A percentile compares a stretch with the other conserved stretches of the same genome.
phyloP scores from a whole-genome alignment of 2,113 vertebrate genomes.

The Formicarius rufipectus region DNA sequence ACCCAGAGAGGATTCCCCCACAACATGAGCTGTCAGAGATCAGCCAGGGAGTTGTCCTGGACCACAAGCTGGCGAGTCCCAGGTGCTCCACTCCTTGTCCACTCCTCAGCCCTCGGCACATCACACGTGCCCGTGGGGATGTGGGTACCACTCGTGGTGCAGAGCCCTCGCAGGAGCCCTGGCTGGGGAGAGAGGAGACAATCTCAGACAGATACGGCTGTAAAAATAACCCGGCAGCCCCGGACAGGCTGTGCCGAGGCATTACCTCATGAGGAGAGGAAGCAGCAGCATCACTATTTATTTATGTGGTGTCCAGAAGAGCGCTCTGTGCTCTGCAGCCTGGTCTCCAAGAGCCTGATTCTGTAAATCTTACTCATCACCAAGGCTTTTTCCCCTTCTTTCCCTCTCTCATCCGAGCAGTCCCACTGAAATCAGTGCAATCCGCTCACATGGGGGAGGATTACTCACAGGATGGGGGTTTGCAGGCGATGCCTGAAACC shows the following conservation, averaged over 20 bases:
- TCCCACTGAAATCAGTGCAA: background rate
- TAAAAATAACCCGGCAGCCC: background rate
- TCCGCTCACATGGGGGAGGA: background rate
- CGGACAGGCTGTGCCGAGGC: background rate
- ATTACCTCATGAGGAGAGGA: background rate
- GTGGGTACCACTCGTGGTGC: accelerated
- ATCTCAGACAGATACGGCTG: background rate
- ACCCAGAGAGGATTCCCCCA: accelerated
- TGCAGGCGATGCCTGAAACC: background rate
- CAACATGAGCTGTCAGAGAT: accelerated
- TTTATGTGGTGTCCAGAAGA: background rate
- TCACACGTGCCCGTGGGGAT: accelerated
- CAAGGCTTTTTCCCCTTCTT: background rate
- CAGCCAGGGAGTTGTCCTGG: background rate
- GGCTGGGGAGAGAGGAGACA: background rate
- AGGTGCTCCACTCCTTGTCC: background rate
- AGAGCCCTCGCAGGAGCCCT: accelerated
- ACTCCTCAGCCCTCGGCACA: too few relatives aligned
- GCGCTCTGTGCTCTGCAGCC: background rate
- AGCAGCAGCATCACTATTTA: background rate
- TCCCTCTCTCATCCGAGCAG: accelerated
- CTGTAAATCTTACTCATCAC: background rate
- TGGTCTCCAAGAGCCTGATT: background rate
- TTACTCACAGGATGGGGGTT: constrained; percentile 23
- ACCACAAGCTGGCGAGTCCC: background rate